Evolutionary conservation across 2,113 vertebrate species (phyloP), one percentile per base, ranked within the genome.

Genomic region (Acrocephalus kingi): DNA sequence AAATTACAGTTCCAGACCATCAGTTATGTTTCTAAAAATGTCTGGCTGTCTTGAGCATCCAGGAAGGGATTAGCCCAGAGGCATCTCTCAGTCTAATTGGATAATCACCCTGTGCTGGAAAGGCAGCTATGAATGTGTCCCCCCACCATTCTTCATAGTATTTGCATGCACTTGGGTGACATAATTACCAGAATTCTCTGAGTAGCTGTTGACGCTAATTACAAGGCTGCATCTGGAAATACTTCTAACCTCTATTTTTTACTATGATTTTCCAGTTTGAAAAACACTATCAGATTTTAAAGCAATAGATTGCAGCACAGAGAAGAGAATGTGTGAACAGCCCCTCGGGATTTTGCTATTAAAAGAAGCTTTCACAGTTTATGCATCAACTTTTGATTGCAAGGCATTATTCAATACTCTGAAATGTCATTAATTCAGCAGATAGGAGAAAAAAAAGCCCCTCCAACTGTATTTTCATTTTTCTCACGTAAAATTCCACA

Each of bases 121-220:
- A 78, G 63, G 46, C 68, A 56, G 52, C 21, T 84, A 75, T 78
- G 35, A 75, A 52, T 63, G 23, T 6, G 11, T 22, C 21, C 9
- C 11, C 7, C 6, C 4, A 39, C 6, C 27, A 9, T 35, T 79
- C 76, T 72, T 84, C 37, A 45, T 89, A 71, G 61, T 89, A 58
- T 89, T 91, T 75, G 84, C 56, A 33, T 87, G 23, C 68, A 74
- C 80, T 93, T 75, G 61, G 52, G 48, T 54, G 62, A 43, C 22
- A 61, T 63, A 94, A 92, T 89, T 95, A 76, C 17, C 45, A 56
- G 84, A 75, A 82, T 37, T 7, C 8, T 39, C 83, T 52, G 49
- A 92, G 68, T 92, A 93, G 64, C 62, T 84, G 49, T 92, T 84
- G 54, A 64, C 84, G 73, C 6, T 92, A 89, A 92, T 96, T 91